Percentiles rank a stretch among this genome's conserved stretches.
These are phyloP conservation scores for Lynx canadensis DNA, from an alignment of 2,113 vertebrate species.

Conservation along the genomic window DNA sequence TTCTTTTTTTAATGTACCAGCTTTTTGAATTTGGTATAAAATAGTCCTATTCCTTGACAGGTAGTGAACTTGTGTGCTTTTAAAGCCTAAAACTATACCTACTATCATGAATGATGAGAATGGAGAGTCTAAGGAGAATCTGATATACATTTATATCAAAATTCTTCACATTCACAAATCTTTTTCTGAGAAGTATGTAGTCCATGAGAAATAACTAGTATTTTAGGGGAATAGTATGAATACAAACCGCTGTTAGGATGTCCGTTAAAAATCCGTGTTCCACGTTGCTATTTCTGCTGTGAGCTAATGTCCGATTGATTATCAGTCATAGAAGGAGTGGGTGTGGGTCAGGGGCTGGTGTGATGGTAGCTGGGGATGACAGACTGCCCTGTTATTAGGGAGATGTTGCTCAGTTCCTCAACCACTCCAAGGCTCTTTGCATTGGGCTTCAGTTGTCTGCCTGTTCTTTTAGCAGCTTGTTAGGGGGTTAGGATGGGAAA, in stretches of 20 bases:
- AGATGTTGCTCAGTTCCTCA: neutral
- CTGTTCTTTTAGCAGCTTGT: neutral
- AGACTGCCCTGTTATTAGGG: neutral
- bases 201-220: neutral
- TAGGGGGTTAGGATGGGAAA: neutral
- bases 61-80: neutral
- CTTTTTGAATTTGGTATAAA: neutral
- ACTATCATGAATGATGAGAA: neutral
- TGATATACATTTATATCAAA: neutral
- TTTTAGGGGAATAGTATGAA: neutral
- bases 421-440: neutral
- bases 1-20: neutral
- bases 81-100: neutral
- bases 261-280: neutral
- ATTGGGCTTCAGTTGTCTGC: neutral
- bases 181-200: neutral
- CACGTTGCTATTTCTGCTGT: neutral
- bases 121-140: neutral
- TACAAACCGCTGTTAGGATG: neutral
- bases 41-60: neutral
- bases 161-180: neutral
- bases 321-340: neutral
- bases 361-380: neutral
- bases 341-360: neutral
- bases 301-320: neutral